These are phyloP conservation scores for Macquaria ambigua DNA, from an alignment of 2,113 vertebrate genomes.

Conservation along the genomic window DNA sequence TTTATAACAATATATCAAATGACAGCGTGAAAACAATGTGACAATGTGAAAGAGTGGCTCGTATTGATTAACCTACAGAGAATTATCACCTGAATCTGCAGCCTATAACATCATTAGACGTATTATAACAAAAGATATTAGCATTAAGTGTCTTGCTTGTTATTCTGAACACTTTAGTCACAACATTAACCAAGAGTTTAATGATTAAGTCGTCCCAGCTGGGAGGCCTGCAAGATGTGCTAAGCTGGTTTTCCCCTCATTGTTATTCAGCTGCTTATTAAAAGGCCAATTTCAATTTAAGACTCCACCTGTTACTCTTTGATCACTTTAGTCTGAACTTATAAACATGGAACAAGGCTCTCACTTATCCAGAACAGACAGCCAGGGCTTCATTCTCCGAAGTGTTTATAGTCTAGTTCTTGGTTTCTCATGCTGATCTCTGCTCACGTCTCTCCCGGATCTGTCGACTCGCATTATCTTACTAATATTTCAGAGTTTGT, in stretches of 20 bases:
- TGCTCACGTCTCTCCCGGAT: conserved; percentile 54
- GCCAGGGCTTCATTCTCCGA: conserved; percentile 39
- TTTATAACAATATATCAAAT: too few relatives aligned
- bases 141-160: not conserved
- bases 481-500: conserved; percentile 64
- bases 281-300: conserved; percentile 59
- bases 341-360: conserved; percentile 38
- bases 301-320: conserved; percentile 62
- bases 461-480: conserved; percentile 68
- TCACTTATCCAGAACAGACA: conserved; percentile 49
- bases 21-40: too few relatives aligned
- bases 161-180: conserved; percentile 4
- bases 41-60: too few relatives aligned
- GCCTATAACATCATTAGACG: not conserved
- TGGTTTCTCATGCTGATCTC: conserved; percentile 49
- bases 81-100: too few relatives aligned
- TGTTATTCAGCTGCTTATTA: conserved; percentile 56
- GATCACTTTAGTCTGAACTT: conserved; percentile 46
- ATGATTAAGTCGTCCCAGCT: conserved; percentile 23
- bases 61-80: too few relatives aligned
- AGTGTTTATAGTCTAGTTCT: conserved; percentile 42
- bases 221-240: conserved; percentile 16
- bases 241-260: conserved; percentile 26
- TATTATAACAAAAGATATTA: not conserved
- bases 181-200: conserved; percentile 28